These are phyloP conservation scores for Platyura marginata DNA, from an alignment of 1,140 invertebrate species.

Conservation along the genomic window DNA sequence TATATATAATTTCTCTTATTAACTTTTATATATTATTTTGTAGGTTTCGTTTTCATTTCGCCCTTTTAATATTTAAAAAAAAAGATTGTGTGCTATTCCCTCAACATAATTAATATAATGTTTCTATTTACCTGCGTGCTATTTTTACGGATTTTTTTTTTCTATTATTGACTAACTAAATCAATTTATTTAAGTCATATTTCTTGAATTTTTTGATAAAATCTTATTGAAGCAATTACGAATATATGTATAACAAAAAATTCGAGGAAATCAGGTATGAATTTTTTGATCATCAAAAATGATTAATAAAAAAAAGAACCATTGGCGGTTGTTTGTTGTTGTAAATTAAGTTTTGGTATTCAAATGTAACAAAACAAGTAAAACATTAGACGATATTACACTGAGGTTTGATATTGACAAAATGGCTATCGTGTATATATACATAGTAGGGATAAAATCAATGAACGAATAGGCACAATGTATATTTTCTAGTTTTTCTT, in stretches of 20 bases:
- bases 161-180: neutral
- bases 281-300: neutral
- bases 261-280: neutral
- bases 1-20: too few relatives aligned
- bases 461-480: too few relatives aligned
- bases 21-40: too few relatives aligned
- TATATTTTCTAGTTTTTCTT: too few relatives aligned
- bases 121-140: too few relatives aligned
- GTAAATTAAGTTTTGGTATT: constrained; percentile 1
- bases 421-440: neutral
- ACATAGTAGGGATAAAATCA: too few relatives aligned
- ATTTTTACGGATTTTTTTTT: neutral
- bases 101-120: too few relatives aligned
- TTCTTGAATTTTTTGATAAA: too few relatives aligned
- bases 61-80: too few relatives aligned
- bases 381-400: neutral
- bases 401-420: neutral
- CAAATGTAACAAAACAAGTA: neutral
- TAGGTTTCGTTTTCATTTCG: too few relatives aligned
- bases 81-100: too few relatives aligned
- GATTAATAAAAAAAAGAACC: neutral
- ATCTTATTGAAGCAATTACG: too few relatives aligned
- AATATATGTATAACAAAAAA: neutral
- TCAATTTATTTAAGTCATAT: neutral
- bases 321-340: neutral